phyloP scores from a whole-genome alignment of 2,797 vertebrate genomes.

The Dicrostonyx torquatus region DNA sequence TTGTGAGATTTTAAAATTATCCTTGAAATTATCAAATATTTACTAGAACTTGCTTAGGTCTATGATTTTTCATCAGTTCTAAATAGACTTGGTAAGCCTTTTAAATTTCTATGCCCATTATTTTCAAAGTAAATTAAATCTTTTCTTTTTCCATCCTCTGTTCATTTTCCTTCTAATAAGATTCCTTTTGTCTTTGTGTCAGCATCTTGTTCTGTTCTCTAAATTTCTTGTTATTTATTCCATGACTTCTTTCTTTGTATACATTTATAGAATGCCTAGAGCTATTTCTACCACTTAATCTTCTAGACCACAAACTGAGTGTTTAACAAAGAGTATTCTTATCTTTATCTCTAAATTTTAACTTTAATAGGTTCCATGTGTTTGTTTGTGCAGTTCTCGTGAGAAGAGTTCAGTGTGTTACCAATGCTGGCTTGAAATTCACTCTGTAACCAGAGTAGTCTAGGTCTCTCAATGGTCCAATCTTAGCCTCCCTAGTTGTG shows the following conservation, averaged over 20 bases:
- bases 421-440: not conserved
- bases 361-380: not conserved
- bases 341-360: conserved; percentile 16
- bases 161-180: not conserved
- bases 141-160: not conserved
- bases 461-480: not conserved
- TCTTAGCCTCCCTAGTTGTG: not conserved
- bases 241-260: not conserved
- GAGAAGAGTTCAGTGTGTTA: not conserved
- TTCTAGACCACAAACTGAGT: not conserved
- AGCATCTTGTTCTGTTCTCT: conserved; percentile 2
- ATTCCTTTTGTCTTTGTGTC: conserved; percentile 1
- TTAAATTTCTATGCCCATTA: not conserved
- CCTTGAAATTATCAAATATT: conserved; percentile 57
- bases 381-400: not conserved
- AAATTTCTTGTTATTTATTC: conserved; percentile 41
- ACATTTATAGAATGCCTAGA: conserved; percentile 3
- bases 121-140: conserved; percentile 19
- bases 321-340: not conserved
- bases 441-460: not conserved
- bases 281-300: not conserved
- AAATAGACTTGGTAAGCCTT: conserved; percentile 18
- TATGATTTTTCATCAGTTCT: not conserved
- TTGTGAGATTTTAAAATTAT: conserved; percentile 42
- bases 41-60: not conserved